Percentiles rank a stretch among this genome's conserved stretches.
Evolutionary conservation across 2,888 invertebrate species (phyloP).

Genomic region (Serrognathus titanus): DNA sequence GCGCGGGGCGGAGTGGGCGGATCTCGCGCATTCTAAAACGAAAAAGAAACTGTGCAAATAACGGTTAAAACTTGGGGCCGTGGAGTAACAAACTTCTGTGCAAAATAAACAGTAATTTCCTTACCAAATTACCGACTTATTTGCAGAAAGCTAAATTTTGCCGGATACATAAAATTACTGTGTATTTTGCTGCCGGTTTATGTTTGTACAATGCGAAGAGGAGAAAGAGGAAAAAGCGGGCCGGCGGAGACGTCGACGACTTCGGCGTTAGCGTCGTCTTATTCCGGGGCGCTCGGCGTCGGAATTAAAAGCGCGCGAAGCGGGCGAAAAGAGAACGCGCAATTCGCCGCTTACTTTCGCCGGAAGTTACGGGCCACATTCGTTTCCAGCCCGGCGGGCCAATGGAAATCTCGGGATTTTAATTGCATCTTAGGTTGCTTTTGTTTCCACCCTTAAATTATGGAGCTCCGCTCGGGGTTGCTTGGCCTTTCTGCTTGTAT

Average conservation of each 20-base stretch:
- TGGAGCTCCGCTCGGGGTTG: neutral
- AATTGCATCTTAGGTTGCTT: constrained; percentile 52
- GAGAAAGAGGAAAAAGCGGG: neutral
- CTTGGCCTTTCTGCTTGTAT: neutral
- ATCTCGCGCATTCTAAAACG: no score
- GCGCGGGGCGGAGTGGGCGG: no score
- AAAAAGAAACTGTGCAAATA: no score
- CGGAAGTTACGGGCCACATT: constrained; percentile 32
- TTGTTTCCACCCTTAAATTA: constrained; percentile 42
- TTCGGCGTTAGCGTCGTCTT: constrained; percentile 20
- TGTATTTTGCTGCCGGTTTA: constrained; percentile 43
- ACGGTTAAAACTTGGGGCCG: constrained; percentile 3
- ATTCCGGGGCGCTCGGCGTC: neutral
- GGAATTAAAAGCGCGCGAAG: neutral
- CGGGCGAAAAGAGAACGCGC: neutral
- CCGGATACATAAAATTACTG: constrained; percentile 49
- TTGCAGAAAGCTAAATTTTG: constrained; percentile 49
- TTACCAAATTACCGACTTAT: constrained; percentile 50
- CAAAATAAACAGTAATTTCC: constrained; percentile 51
- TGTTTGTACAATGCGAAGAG: neutral
- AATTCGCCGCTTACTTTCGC: constrained; percentile 32
- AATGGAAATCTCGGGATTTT: constrained; percentile 51
- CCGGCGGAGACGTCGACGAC: constrained; percentile 18
- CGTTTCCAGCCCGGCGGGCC: constrained; percentile 32
- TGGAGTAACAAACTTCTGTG: constrained; percentile 42